phyloP scores from a whole-genome alignment of 2,888 invertebrate genomes.

The Phlogophora meticulosa region DNA sequence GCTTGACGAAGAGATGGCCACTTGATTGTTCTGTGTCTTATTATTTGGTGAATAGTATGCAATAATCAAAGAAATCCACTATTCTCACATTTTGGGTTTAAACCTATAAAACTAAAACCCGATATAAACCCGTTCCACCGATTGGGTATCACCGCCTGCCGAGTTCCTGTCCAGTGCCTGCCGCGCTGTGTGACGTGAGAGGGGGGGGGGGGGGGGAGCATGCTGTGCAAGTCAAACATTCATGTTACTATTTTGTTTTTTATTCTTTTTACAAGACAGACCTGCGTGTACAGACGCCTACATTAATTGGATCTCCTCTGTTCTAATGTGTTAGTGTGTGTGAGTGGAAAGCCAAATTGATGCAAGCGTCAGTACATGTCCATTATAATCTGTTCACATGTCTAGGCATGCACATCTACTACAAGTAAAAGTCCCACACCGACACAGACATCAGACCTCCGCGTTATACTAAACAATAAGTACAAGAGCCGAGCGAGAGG shows the following conservation, averaged over 20 bases:
- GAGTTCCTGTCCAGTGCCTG: no score
- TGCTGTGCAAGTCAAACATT: constrained; percentile 27
- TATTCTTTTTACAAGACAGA: constrained; percentile 15
- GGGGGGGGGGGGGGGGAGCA: constrained; percentile 11
- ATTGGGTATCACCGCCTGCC: no score
- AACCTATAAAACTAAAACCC: no score
- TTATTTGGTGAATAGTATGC: no score
- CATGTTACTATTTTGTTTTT: constrained; percentile 8
- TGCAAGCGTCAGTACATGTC: constrained; percentile 15
- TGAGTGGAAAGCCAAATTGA: not conserved
- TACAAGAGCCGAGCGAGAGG: no score
- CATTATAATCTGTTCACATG: constrained; percentile 8
- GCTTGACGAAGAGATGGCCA: no score
- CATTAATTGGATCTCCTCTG: not conserved
- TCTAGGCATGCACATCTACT: constrained; percentile 20
- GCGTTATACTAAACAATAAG: no score
- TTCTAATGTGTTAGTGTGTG: not conserved
- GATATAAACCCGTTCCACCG: no score
- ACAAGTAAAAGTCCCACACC: not conserved
- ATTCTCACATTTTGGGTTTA: no score
- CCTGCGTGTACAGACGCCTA: constrained; percentile 5
- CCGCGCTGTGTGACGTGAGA: no score
- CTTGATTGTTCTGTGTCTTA: no score
- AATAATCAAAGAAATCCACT: no score
- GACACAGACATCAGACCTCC: not conserved